phyloP scores from a whole-genome alignment of 37 sponge, comb jelly and placozoan genomes.

The Bolinopsis microptera region DNA sequence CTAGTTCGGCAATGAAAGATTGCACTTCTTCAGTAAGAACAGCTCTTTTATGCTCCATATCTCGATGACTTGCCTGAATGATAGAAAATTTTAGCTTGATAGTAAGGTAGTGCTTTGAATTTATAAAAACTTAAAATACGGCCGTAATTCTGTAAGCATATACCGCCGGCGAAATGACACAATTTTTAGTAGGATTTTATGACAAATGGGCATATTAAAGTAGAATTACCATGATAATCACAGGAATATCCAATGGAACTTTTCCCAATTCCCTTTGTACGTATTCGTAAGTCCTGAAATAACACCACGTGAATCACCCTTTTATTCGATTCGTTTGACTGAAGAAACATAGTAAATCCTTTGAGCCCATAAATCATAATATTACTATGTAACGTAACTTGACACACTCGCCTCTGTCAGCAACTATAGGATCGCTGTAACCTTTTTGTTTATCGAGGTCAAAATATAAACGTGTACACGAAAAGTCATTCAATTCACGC shows the following conservation, averaged over 20 bases:
- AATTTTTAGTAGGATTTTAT: too few species aligned
- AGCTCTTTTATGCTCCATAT: slow-evolving; percentile 79
- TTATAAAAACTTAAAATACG: too few species aligned
- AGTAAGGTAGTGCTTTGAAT: not conserved
- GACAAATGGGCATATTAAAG: not conserved
- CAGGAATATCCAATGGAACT: slow-evolving; percentile 84
- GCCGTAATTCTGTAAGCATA: too few species aligned
- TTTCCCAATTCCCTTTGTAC: slow-evolving; percentile 77
- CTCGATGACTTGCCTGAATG: slow-evolving; percentile 64
- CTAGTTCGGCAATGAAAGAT: slow-evolving; percentile 69
- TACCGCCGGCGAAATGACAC: not conserved
- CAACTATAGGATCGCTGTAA: too few species aligned
- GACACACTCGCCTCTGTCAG: too few species aligned
- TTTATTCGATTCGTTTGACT: too few species aligned
- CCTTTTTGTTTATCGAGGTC: too few species aligned
- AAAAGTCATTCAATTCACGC: too few species aligned
- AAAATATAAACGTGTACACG: too few species aligned
- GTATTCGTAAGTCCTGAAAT: slow-evolving; percentile 88
- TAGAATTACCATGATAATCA: slow-evolving; percentile 80
- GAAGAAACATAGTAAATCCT: too few species aligned
- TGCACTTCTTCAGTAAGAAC: slow-evolving; percentile 71
- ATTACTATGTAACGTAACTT: too few species aligned
- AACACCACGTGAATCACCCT: not conserved
- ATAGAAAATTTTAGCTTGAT: not conserved
- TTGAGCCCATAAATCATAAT: too few species aligned